Base-by-base conservation (phyloP, 2,113 vertebrate genomes). In the Puntigrus tetrazona region DNA sequence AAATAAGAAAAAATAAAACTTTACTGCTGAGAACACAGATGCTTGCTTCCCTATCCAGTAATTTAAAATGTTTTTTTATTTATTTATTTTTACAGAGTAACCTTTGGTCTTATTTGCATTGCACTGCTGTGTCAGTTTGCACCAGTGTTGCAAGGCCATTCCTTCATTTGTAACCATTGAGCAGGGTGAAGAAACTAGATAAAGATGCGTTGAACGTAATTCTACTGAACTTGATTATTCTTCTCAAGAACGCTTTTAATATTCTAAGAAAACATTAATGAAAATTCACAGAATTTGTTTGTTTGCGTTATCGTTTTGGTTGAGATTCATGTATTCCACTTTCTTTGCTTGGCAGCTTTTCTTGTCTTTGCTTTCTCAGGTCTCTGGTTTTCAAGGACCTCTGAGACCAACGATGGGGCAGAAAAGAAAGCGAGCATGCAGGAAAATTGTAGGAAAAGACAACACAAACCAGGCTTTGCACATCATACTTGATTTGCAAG, bases 401-500 rank as follows among this genome's bases (percentile, higher is more conserved):
- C 45, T 9, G 45, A 76, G 73, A 31, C 45, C 29, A 52, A 31
- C 11, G 14, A 52, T 76, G 31, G 27, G 73, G 27, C 45, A 34
- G 27, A 52, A 76, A 52, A 27, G 14, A 47, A 29, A 27, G 25
- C 25, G 18, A 50, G 43, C 14, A 31, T 69, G 45, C 14, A 20
- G 16, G 27, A 18, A 9, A 50, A 16, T 22, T 41, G 34, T 43
- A 74, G 7, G 9, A 52, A 55, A 77, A 78, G 5, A 57, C 14
- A 11, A n/a, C 14, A 36, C 10, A 78, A 41, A 36, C 29, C 52
- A 78, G n/a, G 34, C 50, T 52, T 55, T 34, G 18, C 16, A 25
- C 76, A 59, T 78, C 34, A 27, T 27, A 8, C 34, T 38, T 59
- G 14, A 59, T 78, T 78, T 72, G 34, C 76, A 59, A 41, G 31